phyloP scores from a whole-genome alignment of 92 coral and sea anemone genomes.

The Siderastrea radians region DNA sequence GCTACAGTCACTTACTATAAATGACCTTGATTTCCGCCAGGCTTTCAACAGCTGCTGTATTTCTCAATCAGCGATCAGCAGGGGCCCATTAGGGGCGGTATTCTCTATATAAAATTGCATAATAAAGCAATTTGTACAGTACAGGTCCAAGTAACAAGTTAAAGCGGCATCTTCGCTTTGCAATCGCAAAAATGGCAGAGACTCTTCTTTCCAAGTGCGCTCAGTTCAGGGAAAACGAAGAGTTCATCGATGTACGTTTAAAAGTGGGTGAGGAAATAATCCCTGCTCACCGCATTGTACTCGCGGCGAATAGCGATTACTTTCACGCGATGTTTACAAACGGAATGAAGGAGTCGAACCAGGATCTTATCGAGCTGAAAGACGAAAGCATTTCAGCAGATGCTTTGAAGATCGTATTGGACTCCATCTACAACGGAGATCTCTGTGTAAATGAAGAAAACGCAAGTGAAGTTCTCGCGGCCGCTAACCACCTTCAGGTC shows the following conservation, averaged over 20 bases:
- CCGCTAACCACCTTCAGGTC: slow-evolving; percentile 49
- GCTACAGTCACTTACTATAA: too few relatives aligned
- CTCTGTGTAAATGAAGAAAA: slow-evolving; percentile 46
- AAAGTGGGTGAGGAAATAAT: slow-evolving; percentile 61
- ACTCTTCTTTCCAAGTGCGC: slow-evolving; percentile 2
- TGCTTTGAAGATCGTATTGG: slow-evolving; percentile 63
- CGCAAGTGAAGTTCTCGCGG: slow-evolving; percentile 49
- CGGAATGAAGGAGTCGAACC: slow-evolving; percentile 9
- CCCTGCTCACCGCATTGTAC: slow-evolving; percentile 16
- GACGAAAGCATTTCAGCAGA: slow-evolving; percentile 36
- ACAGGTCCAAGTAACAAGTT: too few relatives aligned
- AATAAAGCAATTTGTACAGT: too few relatives aligned
- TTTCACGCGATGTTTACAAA: slow-evolving; percentile 14
- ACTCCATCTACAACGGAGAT: slow-evolving; percentile 28
- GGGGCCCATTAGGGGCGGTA: too few relatives aligned
- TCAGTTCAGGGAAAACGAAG: slow-evolving; percentile 9
- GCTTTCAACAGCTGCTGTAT: too few relatives aligned
- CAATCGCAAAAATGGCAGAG: background rate
- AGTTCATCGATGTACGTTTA: slow-evolving; percentile 73
- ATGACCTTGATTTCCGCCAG: too few relatives aligned
- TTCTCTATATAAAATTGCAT: too few relatives aligned
- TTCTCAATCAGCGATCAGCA: too few relatives aligned
- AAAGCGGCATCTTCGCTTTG: background rate
- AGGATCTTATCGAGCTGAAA: slow-evolving; percentile 12
- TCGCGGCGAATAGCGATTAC: slow-evolving; percentile 26